Evolutionary conservation across 2,113 vertebrate species (phyloP), one percentile per base, ranked within the genome.

Genomic region (Rhynchomys soricoides): DNA sequence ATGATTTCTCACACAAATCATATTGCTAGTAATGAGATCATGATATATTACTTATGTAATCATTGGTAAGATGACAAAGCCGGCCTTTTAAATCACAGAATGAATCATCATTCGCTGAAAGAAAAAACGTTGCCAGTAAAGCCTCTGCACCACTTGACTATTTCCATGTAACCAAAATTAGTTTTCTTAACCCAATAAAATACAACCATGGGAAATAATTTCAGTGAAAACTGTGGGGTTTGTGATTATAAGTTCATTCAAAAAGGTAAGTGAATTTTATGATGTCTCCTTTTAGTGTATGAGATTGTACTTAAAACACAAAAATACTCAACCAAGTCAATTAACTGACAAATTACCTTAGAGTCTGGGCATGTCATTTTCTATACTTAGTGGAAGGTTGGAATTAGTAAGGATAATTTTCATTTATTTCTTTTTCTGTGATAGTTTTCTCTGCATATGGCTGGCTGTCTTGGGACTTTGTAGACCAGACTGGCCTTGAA

Each of bases 31-130:
- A 90, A 19, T 66, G 4, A 86, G 7, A 68, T 57, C 78, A 79
- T 66, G 91, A 90, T 89, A 78, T 95, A 13, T 4, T 86, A 45
- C 62, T 86, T 66, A 26, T 43, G 2, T 77, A 68, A 81, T 31
- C 59, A 34, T 93, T n/a, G 83, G 9, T 93, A 31, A 93, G 82
- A 83, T 37, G n/a, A 90, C 52, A 97, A 45, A 91, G 85, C 26
- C 16, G 55, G 43, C 21, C 29, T 74, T 86, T 92, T 86, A 87
- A 90, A 96, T 10, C 79, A n/a, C 31, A 86, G 22, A 48, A 87
- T 62, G 6, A 85, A 64, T 85, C 50, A 50, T 77, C 77, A 15
- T 48, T 83, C 68, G 31, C 7, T 89, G 5, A 95, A 74, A 71
- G 77, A 95, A 83, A 81, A 86, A 68, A 92, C 83, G 29, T 52